phyloP scores from a whole-genome alignment of 30 jellyfish, hydroid and myxozoan genomes.

The Turritopsis dohrnii region DNA sequence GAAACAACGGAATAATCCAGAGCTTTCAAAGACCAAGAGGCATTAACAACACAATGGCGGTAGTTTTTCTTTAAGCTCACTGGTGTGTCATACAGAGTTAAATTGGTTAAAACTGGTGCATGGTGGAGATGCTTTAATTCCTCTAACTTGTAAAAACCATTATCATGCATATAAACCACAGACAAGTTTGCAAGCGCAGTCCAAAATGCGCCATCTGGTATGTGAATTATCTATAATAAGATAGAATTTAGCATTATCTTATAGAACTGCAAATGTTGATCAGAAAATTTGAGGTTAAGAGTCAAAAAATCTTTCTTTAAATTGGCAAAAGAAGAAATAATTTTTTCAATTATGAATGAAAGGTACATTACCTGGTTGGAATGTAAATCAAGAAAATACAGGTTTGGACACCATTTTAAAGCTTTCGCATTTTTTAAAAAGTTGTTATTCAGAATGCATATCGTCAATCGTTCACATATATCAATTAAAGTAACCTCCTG shows the following conservation, averaged over 20 bases:
- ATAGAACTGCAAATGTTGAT: too few relatives aligned
- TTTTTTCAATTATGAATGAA: too few relatives aligned
- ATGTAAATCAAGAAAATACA: conserved; percentile 60
- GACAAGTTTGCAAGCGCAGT: conserved; percentile 24
- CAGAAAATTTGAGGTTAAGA: too few relatives aligned
- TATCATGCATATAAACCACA: conserved; percentile 63
- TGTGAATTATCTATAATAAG: conserved; percentile 33
- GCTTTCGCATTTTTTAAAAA: conserved; percentile 36
- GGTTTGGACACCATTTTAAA: conserved; percentile 33
- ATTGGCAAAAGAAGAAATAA: background rate
- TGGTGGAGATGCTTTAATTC: conserved; percentile 39
- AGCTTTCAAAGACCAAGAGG: conserved; percentile 77
- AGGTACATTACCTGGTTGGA: conserved; percentile 58
- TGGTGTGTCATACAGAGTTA: conserved; percentile 81
- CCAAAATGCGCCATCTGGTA: conserved; percentile 74
- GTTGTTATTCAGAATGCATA: conserved; percentile 65
- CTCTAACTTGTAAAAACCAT: conserved; percentile 47
- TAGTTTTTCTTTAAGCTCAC: conserved; percentile 62
- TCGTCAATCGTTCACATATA: conserved; percentile 38
- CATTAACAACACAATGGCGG: conserved; percentile 75
- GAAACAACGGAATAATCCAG: conserved; percentile 62
- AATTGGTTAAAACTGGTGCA: conserved; percentile 34
- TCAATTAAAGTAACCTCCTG: conserved; percentile 33
- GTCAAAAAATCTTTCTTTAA: background rate
- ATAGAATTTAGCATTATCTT: background rate